Base-by-base conservation (phyloP, 2,113 vertebrate species). In the Forbesichthys agassizii region DNA sequence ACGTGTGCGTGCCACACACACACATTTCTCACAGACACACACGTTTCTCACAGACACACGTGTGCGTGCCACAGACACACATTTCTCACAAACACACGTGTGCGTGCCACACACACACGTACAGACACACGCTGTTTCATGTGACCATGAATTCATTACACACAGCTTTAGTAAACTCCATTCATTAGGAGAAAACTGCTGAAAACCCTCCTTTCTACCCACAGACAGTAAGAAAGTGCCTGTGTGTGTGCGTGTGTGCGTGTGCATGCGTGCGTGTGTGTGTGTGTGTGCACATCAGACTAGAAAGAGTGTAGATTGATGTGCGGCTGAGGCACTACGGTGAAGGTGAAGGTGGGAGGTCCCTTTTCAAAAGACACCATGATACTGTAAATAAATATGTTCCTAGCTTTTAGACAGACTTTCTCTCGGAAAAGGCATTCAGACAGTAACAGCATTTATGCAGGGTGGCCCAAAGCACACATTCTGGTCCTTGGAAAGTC, bases 311-410 rank as follows among this genome's bases (percentile, higher is more conserved):
- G 55, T 52, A 57, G 75, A 54, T 54, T 49, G 76, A 78, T 71
- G 71, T 65, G 33, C 9, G 53, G 9, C 54, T 33, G 59, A 46
- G 18, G 14, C 33, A 13, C 51, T 48, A 74, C 66, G 71, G 70
- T 64, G 74, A 20, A 11, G 76, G 78, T 60, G 64, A 56, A 68
- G 59, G 59, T 87, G 84, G 84, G 85, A 86, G 85, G 88, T 87
- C 86, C 3, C 16, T 49, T 58, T 63, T 47, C 66, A 56, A 2
- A 27, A 27, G 27, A 27, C 27, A 27, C 27, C 27, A 27, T 27
- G 27, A 52, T 64, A 9, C 72, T 84, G 73, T 74, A 78, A 78
- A 86, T 77, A 82, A 78, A 86, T 77, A 82, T 73, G 58, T 71
- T 61, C 58, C 54, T 58, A 72, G 68, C 48, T 63, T 67, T 51